Evolutionary conservation across 2,888 invertebrate genomes (phyloP).

Genomic region (Ophioninae sp.): DNA sequence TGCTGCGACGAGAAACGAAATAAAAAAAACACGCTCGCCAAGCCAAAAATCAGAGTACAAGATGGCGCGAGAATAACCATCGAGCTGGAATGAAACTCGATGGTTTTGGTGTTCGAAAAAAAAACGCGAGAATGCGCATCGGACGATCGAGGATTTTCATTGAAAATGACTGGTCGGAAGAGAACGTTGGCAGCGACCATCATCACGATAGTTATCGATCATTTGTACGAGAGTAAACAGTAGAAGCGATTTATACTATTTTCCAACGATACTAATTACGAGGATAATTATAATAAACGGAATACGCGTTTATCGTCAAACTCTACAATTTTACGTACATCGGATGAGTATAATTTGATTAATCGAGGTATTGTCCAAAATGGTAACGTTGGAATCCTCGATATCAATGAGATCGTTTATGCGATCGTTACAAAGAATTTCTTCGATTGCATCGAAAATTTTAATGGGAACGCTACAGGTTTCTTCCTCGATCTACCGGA

Average conservation of each 20-base stretch:
- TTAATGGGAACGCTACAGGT: no score
- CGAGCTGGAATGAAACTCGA: neutral
- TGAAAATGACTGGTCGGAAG: neutral
- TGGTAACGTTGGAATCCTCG: no score
- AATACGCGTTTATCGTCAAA: neutral
- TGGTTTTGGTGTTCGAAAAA: neutral
- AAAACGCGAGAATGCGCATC: neutral
- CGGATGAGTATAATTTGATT: neutral
- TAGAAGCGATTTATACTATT: conserved; percentile 20
- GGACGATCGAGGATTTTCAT: neutral
- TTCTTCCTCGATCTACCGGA: no score
- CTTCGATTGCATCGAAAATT: no score
- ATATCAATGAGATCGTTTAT: no score
- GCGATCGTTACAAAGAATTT: no score
- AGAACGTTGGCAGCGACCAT: neutral
- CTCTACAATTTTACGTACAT: neutral
- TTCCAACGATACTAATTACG: conserved; percentile 6
- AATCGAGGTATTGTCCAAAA: no score
- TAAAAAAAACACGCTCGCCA: neutral
- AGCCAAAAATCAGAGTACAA: neutral
- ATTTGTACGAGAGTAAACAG: conserved; percentile 1
- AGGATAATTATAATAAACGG: neutral
- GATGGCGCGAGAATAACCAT: conserved; percentile 5
- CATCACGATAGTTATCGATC: neutral
- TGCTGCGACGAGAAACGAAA: neutral